A percentile compares a stretch with the other conserved stretches of the same genome.
Evolutionary conservation across 1,140 invertebrate species (phyloP).

Genomic region (Piezodorus guildinii): DNA sequence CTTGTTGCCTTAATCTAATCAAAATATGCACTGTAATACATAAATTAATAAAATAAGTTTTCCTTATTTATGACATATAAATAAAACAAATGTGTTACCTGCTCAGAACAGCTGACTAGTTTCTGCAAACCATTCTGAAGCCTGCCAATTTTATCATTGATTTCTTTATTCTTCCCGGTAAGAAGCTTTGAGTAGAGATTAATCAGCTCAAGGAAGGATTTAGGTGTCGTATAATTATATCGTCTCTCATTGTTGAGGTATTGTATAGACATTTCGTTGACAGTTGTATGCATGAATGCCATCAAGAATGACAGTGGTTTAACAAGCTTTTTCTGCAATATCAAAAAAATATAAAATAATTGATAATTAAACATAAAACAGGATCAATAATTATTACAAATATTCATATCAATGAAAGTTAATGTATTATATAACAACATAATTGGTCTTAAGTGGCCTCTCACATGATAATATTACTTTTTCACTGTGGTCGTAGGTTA

Average conservation of each 20-base stretch:
- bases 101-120: slow-evolving; percentile 64
- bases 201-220: slow-evolving; percentile 91
- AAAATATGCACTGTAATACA: too few species aligned
- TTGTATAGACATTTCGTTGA: slow-evolving; percentile 71
- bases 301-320: slow-evolving; percentile 71
- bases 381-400: too few species aligned
- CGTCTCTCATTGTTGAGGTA: slow-evolving; percentile 77
- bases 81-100: too few species aligned
- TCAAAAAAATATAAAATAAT: background rate
- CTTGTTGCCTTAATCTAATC: too few species aligned
- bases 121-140: slow-evolving; percentile 82
- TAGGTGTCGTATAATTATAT: slow-evolving; percentile 95
- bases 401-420: too few species aligned
- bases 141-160: slow-evolving; percentile 64
- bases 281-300: slow-evolving; percentile 78
- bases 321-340: slow-evolving; percentile 39
- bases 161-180: slow-evolving; percentile 59
- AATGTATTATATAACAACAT: too few species aligned
- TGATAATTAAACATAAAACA: too few species aligned
- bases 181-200: slow-evolving; percentile 74
- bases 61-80: too few species aligned
- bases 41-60: too few species aligned
- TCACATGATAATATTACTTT: too few species aligned
- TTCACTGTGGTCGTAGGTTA: too few species aligned
- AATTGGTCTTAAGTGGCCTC: too few species aligned